Evolutionary conservation across 2,113 vertebrate species (phyloP), one percentile per base, ranked within the genome.

Genomic region (Lethenteron reissneri): DNA sequence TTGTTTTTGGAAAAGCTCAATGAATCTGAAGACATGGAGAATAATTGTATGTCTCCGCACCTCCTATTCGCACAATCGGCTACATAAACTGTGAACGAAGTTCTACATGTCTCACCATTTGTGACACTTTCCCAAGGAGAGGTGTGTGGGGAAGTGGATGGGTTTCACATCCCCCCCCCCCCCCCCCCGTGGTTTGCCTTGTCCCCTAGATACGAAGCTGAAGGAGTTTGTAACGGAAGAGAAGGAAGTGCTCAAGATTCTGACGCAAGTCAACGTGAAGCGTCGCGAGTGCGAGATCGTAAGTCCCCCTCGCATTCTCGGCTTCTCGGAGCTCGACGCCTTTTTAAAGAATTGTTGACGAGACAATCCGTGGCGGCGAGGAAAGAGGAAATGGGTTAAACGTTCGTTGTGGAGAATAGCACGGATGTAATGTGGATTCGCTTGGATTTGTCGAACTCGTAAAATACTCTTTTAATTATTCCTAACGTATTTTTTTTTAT

Each of bases 211-310:
- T 56, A 76, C 83, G 57, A 85, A 90, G 76, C 82, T 97, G 74
- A 76, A 84, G 70, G 92, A 95, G 25, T 85, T 83, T 76, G 71
- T 77, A 0, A 82, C 86, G 77, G 78, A 85, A 73, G 94, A 99
- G 77, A 81, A 78, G 4, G 75, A 73, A 0, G 92, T 96, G 72
- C 76, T 89, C 4, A 79, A 85, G 76, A 96, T 97, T 76, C 81
- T 97, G 70, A 97, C 90, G 0, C 92, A 96, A 71, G 92, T 99
- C 80, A 95, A 90, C 1, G 85, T 99, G 75, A 86, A 86, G 56
- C 82, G 87, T 71, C 79, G 92, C 11, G 80, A 90, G 12, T 86
- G 84, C 11, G 85, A 86, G 25, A 85, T 85, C 0, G 85, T 86
- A 56, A 84, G 84, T 83, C 69, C 14, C 14, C 14, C 14, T 9